Evolutionary conservation across 1,140 invertebrate genomes (phyloP), one percentile per base, ranked within the genome.

Genomic region (Drosophila bipectinata): DNA sequence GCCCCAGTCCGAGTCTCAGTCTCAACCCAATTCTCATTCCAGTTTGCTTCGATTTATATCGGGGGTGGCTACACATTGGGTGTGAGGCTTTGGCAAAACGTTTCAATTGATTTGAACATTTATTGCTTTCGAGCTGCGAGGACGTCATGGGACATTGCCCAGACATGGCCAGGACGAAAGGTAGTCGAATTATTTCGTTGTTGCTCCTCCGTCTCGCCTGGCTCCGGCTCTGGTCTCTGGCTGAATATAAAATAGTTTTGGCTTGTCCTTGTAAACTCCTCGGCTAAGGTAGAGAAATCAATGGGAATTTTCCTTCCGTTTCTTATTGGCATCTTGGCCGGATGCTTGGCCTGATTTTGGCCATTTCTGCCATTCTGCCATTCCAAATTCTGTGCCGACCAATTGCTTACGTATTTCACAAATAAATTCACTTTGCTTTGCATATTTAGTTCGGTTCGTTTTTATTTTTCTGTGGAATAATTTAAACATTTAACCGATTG

Each of bases 61-160:
- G 14, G 63, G 73, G 72, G 45, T 72, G 53, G 39, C 37, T 15
- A 1, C 15, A 10, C 18, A 21, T 18, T 21, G 9, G 66, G 79
- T 88, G 79, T 88, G 84, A 79, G 83, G 79, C 79, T 71, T 87
- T 88, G 60, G 79, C 51, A 88, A 87, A 88, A 88, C 76, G 79
- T 81, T 88, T 88, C 83, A 88, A 88, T 88, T 88, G 83, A 88
- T 88, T 88, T 71, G 67, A 88, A 83, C 83, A 88, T 88, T 88
- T 88, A 88, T 88, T 88, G 84, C 83, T 88, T 83, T 67, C 71
- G 63, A 67, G 62, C 26, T 28, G 71, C 69, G n/a, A 47, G 58
- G 60, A 58, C 55, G 68, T 47, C 79, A 44, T 79, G 79, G 74
- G 69, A 83, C 55, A 54, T 49, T 60, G 59, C 32, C 66, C 72